These are phyloP conservation scores for Chirona hameri DNA, from an alignment of 2,888 invertebrate genomes.

Conservation along the genomic window DNA sequence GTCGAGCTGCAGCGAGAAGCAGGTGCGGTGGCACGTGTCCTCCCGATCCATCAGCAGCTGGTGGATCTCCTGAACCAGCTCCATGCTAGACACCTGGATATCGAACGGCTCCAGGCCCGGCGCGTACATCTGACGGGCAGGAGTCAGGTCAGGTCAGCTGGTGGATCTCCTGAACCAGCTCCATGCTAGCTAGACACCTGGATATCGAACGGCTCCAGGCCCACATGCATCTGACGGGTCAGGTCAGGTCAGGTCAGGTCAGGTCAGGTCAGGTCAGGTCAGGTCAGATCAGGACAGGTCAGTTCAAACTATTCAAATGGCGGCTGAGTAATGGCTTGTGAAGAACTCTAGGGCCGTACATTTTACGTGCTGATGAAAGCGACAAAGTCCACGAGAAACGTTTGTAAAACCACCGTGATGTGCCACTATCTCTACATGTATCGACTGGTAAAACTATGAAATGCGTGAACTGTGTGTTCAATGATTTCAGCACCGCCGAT, in stretches of 20 bases:
- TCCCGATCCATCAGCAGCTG: slow-evolving; percentile 97
- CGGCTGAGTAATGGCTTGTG: too few relatives aligned
- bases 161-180: slow-evolving; percentile 76
- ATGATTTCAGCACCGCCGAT: too few relatives aligned
- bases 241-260: background rate
- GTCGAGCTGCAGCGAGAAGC: slow-evolving; percentile 93
- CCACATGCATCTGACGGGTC: background rate
- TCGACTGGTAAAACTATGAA: too few relatives aligned
- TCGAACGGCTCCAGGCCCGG: slow-evolving; percentile 27
- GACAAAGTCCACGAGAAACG: too few relatives aligned
- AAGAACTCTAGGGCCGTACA: too few relatives aligned
- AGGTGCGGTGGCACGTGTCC: slow-evolving; percentile 97
- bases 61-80: slow-evolving; percentile 94
- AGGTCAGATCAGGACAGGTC: background rate
- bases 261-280: slow-evolving; percentile 1
- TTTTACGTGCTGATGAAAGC: too few relatives aligned
- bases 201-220: slow-evolving; percentile 26
- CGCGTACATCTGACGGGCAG: background rate
- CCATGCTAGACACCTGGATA: slow-evolving; percentile 85
- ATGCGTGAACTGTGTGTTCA: too few relatives aligned
- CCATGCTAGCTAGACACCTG: slow-evolving; percentile 94
- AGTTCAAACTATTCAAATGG: background rate
- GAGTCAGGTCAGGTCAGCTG: background rate
- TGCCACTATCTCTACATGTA: too few relatives aligned
- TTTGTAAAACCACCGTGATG: too few relatives aligned